These are phyloP conservation scores for Pelobates fuscus DNA, from an alignment of 2,113 vertebrate genomes.

Conservation along the genomic window DNA sequence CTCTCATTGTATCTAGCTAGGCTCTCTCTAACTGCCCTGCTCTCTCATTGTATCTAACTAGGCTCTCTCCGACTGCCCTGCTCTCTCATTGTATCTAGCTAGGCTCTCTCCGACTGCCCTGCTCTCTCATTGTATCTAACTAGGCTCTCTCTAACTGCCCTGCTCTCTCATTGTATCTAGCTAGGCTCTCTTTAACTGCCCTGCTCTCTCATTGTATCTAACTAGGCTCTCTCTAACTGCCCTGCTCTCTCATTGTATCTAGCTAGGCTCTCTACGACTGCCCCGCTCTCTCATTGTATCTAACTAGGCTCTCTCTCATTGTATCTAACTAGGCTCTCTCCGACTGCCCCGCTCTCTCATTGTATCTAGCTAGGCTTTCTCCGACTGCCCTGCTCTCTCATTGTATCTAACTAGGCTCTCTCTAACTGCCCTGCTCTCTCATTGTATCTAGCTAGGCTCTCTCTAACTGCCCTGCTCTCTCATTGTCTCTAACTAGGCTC, in stretches of 20 bases:
- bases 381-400: not conserved
- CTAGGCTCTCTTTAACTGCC: no score
- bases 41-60: not conserved
- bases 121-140: not conserved
- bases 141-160: no score
- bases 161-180: no score
- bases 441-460: not conserved
- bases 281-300: no score
- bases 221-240: no score
- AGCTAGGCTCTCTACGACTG: no score
- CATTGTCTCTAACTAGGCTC: not conserved
- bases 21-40: not conserved
- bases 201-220: no score
- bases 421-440: not conserved
- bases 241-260: no score
- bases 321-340: not conserved
- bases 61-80: not conserved
- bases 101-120: not conserved
- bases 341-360: not conserved
- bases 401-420: not conserved
- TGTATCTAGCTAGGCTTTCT: no score
- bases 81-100: not conserved
- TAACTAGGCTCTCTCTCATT: no score
- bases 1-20: not conserved
- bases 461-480: not conserved